Evolutionary conservation across 2,888 invertebrate species (phyloP).

Genomic region (Salpingus planirostris): DNA sequence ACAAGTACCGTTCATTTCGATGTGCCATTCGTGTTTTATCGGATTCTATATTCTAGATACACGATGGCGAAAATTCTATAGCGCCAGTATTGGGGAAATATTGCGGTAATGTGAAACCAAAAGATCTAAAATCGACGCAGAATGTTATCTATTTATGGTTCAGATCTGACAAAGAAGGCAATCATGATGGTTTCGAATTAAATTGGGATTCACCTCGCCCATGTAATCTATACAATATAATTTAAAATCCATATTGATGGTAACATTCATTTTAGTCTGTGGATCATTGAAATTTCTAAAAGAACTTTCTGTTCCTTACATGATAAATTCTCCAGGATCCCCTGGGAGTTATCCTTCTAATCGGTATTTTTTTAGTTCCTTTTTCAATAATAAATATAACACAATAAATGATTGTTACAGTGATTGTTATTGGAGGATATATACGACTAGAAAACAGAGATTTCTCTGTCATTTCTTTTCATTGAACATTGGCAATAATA

Average conservation of each 20-base stretch:
- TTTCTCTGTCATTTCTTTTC: constrained; percentile 75
- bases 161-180: constrained; percentile 58
- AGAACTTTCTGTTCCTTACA: constrained; percentile 61
- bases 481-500: constrained; percentile 60
- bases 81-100: constrained; percentile 67
- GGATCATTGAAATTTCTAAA: constrained; percentile 49
- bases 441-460: constrained; percentile 59
- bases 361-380: too few species aligned
- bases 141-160: constrained; percentile 75
- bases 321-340: constrained; percentile 77
- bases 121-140: constrained; percentile 65
- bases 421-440: constrained; percentile 75
- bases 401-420: too few species aligned
- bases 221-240: constrained; percentile 28
- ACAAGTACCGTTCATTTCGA: too few species aligned
- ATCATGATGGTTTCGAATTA: constrained; percentile 65
- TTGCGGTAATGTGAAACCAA: constrained; percentile 64
- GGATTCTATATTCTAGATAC: constrained; percentile 52
- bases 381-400: too few species aligned
- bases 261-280: constrained; percentile 43
- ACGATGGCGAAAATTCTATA: constrained; percentile 71
- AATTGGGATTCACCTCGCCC: constrained; percentile 69
- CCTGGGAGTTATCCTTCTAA: constrained; percentile 88
- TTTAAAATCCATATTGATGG: background rate
- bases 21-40: too few species aligned